Conservation (phyloP, 2,888 invertebrate genomes). For the Macrosiphum euphorbiae region DNA sequence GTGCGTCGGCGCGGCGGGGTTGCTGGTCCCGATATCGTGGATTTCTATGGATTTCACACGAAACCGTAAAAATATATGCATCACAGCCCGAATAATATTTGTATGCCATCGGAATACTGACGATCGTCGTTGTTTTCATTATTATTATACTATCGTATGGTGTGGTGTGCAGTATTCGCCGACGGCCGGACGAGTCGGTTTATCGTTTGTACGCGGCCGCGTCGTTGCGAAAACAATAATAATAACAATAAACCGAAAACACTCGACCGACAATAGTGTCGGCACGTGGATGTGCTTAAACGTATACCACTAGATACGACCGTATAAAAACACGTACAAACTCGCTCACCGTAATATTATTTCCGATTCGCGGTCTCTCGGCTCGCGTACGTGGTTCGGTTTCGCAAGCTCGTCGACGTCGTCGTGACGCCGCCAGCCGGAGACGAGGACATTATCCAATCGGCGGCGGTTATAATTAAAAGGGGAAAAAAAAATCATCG, state of each 20-base stretch:
- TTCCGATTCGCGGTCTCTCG: slow-evolving; percentile 1
- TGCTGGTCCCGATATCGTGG: background rate
- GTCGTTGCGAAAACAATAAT: slow-evolving; percentile 19
- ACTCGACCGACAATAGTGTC: slow-evolving; percentile 4
- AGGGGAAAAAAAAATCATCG: background rate
- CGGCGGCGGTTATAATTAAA: slow-evolving; percentile 26
- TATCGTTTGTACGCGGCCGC: background rate
- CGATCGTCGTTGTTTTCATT: background rate
- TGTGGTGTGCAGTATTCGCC: background rate
- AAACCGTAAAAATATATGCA: background rate
- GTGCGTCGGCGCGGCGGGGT: background rate
- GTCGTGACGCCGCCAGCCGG: background rate
- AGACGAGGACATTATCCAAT: slow-evolving; percentile 6
- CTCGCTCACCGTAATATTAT: slow-evolving; percentile 25
- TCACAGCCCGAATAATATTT: background rate
- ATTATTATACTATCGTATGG: background rate
- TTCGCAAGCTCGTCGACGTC: background rate
- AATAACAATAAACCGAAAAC: slow-evolving; percentile 46
- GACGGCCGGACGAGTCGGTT: background rate
- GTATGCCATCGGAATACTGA: background rate
- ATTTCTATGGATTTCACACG: background rate
- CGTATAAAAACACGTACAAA: background rate
- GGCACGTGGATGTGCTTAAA: background rate
- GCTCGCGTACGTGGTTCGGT: slow-evolving; percentile 21
- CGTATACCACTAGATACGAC: background rate